Evolutionary conservation across 2,113 vertebrate species (phyloP).

Genomic region (Toxostoma redivivum): DNA sequence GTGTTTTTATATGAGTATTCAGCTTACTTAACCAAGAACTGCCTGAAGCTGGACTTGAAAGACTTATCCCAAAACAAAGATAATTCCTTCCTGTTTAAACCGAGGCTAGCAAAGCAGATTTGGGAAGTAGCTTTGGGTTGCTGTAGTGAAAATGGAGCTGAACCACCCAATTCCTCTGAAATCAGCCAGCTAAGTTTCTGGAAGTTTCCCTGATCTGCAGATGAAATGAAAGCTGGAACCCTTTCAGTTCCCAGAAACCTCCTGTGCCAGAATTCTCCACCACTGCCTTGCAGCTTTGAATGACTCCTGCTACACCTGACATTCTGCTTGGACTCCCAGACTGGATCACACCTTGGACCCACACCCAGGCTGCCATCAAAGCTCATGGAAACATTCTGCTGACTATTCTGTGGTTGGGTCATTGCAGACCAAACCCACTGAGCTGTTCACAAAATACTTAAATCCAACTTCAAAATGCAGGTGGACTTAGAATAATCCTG

Average conservation of each 20-base stretch:
- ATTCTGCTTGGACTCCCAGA: background rate
- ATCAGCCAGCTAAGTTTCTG: background rate
- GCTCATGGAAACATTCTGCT: background rate
- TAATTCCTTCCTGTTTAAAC: background rate
- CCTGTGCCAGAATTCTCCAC: background rate
- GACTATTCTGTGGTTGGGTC: background rate
- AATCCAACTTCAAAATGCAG: background rate
- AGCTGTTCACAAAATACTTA: background rate
- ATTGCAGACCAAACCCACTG: background rate
- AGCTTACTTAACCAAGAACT: background rate
- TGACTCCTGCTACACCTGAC: background rate
- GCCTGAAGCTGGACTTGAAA: background rate
- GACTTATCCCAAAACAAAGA: background rate
- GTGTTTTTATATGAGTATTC: background rate
- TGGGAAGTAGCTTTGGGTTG: background rate
- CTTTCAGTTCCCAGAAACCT: background rate
- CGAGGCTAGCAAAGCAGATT: background rate
- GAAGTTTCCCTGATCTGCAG: background rate
- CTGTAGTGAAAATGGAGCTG: background rate
- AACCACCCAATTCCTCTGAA: background rate
- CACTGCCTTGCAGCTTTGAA: fast-evolving
- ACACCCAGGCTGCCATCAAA: background rate
- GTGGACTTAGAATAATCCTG: background rate
- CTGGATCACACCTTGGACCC: background rate
- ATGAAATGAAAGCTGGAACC: background rate